Evolutionary conservation across 2,797 vertebrate genomes (phyloP).

Genomic region (Enteromius radiatus): DNA sequence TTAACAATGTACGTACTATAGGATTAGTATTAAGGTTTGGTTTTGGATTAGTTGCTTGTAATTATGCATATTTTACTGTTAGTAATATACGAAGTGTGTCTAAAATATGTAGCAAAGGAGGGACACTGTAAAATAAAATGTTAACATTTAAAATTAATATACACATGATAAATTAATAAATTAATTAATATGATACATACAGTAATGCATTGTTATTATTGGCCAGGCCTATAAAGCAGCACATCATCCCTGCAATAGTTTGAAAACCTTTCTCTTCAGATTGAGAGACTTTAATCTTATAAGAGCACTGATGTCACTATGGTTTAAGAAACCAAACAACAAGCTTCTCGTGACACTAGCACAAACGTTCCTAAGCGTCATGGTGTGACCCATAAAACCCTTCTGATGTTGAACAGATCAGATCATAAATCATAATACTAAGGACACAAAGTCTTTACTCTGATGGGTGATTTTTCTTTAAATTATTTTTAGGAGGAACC

Average conservation of each 20-base stretch:
- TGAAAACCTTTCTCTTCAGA: not conserved
- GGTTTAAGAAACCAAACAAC: constrained; percentile 5
- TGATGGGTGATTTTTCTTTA: not conserved
- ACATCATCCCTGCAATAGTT: not conserved
- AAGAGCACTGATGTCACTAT: constrained; percentile 14
- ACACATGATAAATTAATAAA: not conserved
- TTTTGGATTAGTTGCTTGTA: not conserved
- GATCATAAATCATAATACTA: not conserved
- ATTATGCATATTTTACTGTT: not conserved
- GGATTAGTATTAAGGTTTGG: not conserved
- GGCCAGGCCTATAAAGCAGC: not conserved
- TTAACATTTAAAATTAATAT: not conserved
- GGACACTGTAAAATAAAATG: not conserved
- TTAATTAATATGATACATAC: not conserved
- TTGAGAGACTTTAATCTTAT: constrained; percentile 30
- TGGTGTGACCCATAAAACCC: not conserved
- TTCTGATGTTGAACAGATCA: not conserved
- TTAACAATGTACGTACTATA: not conserved
- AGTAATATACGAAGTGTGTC: not conserved
- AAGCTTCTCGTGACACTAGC: not conserved
- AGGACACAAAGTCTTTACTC: not conserved
- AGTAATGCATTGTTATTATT: not conserved
- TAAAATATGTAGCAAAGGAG: not conserved
- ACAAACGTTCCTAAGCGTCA: not conserved
- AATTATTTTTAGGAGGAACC: not conserved